phyloP scores from a whole-genome alignment of 2,797 vertebrate genomes.

The Yasuhikotakia modesta region DNA sequence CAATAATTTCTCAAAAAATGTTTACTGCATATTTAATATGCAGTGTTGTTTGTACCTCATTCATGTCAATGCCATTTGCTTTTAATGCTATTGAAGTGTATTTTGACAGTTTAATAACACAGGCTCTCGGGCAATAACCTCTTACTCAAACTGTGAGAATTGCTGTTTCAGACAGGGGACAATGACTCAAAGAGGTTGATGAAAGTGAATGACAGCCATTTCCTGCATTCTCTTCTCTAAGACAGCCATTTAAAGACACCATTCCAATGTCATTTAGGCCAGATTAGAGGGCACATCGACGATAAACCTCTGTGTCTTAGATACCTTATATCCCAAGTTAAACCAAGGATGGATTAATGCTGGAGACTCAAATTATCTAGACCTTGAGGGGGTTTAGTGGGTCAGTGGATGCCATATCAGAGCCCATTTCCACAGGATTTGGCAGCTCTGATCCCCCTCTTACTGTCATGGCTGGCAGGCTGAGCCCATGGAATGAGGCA shows the following conservation, averaged over 20 bases:
- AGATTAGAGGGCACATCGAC: slow-evolving; percentile 34
- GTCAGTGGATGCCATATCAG: slow-evolving; percentile 32
- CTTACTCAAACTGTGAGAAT: not conserved
- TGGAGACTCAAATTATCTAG: slow-evolving; percentile 37
- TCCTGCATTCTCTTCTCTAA: not conserved
- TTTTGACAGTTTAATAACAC: too few species aligned
- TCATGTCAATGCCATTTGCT: too few species aligned
- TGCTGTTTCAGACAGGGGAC: not conserved
- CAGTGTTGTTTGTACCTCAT: too few species aligned
- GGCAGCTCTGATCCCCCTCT: slow-evolving; percentile 45
- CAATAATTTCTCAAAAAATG: too few species aligned
- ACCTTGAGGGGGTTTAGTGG: slow-evolving; percentile 44
- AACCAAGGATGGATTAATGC: slow-evolving; percentile 35
- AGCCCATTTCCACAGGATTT: slow-evolving; percentile 48
- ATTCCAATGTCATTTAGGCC: slow-evolving; percentile 36
- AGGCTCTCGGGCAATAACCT: too few species aligned
- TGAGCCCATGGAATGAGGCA: slow-evolving; percentile 32
- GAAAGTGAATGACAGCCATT: not conserved
- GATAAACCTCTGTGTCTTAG: not conserved
- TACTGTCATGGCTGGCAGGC: slow-evolving; percentile 33
- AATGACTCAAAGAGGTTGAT: not conserved
- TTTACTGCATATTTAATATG: too few species aligned
- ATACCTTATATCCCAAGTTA: slow-evolving; percentile 16
- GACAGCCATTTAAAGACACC: slow-evolving; percentile 23
- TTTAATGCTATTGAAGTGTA: too few species aligned